Conservation (phyloP, 2,888 invertebrate genomes). For the Acronicta alni region DNA sequence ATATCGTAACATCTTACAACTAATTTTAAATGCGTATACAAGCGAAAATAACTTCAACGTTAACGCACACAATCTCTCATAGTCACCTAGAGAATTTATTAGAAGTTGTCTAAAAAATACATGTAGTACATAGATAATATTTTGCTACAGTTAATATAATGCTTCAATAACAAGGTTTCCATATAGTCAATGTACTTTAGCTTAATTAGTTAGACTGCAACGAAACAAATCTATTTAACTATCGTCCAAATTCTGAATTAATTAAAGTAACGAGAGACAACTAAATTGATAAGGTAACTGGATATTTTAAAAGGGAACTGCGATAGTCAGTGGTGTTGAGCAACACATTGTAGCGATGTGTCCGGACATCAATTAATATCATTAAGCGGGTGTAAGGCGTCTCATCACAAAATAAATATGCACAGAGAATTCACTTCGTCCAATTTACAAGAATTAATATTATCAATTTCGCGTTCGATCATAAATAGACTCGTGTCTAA, state of each 20-base stretch:
- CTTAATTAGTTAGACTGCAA: slow-evolving; percentile 24
- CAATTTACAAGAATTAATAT: not conserved
- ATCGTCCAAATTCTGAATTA: slow-evolving; percentile 44
- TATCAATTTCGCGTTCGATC: no score
- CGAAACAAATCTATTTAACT: slow-evolving; percentile 25
- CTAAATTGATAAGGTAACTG: slow-evolving; percentile 66
- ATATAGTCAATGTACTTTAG: slow-evolving; percentile 25
- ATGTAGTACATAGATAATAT: not conserved
- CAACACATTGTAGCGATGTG: slow-evolving; percentile 44
- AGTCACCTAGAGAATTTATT: slow-evolving; percentile 1
- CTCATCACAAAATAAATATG: not conserved
- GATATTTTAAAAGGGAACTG: slow-evolving; percentile 72
- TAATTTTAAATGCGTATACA: slow-evolving; percentile 20
- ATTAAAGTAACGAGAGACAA: slow-evolving; percentile 45
- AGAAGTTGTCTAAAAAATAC: not conserved
- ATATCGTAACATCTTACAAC: slow-evolving; percentile 21
- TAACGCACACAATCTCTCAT: slow-evolving; percentile 14
- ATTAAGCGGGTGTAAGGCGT: slow-evolving; percentile 74
- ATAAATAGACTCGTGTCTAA: no score
- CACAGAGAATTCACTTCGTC: slow-evolving; percentile 21
- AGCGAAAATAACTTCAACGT: slow-evolving; percentile 32
- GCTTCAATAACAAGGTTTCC: not conserved
- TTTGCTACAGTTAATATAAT: not conserved
- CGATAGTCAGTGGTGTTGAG: slow-evolving; percentile 44
- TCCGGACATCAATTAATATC: slow-evolving; percentile 80